phyloP scores from a whole-genome alignment of 2,888 invertebrate species.

The Megastigmus dorsalis region DNA sequence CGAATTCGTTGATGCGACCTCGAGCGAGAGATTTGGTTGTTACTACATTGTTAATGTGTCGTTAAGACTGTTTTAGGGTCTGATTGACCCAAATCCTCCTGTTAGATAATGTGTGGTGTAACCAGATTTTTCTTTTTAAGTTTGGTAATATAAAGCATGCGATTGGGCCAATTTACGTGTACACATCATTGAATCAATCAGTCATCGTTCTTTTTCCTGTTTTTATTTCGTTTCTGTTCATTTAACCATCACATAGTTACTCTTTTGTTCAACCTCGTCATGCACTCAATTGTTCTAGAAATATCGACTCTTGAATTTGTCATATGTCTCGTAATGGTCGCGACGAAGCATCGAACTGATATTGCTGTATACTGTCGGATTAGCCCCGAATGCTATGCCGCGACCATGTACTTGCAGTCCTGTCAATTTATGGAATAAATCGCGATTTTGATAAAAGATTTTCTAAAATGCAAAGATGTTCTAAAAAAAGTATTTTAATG shows the following conservation, averaged over 20 bases:
- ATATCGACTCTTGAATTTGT: slow-evolving; percentile 25
- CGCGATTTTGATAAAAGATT: slow-evolving; percentile 42
- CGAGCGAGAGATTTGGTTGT: slow-evolving; percentile 51
- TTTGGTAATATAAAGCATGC: slow-evolving; percentile 35
- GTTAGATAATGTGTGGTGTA: slow-evolving; percentile 59
- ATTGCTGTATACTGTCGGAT: no score
- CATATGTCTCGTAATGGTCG: slow-evolving; percentile 17
- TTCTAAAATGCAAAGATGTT: slow-evolving; percentile 30
- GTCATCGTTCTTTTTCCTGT: slow-evolving; percentile 19
- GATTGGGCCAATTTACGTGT: slow-evolving; percentile 23
- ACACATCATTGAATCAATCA: slow-evolving; percentile 11
- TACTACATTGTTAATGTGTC: slow-evolving; percentile 56
- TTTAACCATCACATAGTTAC: slow-evolving; percentile 28
- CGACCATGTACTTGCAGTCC: slow-evolving; percentile 4
- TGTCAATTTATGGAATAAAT: slow-evolving; percentile 44
- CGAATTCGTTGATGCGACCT: slow-evolving; percentile 34
- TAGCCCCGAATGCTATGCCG: background rate
- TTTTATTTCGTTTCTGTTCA: slow-evolving; percentile 12
- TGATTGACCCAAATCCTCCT: slow-evolving; percentile 48
- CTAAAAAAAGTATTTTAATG: slow-evolving; percentile 41
- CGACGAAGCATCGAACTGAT: slow-evolving; percentile 2
- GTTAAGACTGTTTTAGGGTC: slow-evolving; percentile 58
- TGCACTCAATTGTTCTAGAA: slow-evolving; percentile 34
- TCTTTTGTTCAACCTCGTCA: slow-evolving; percentile 16
- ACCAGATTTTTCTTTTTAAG: slow-evolving; percentile 42